phyloP scores from a whole-genome alignment of 2,888 invertebrate species.

The Euclidia mi region DNA sequence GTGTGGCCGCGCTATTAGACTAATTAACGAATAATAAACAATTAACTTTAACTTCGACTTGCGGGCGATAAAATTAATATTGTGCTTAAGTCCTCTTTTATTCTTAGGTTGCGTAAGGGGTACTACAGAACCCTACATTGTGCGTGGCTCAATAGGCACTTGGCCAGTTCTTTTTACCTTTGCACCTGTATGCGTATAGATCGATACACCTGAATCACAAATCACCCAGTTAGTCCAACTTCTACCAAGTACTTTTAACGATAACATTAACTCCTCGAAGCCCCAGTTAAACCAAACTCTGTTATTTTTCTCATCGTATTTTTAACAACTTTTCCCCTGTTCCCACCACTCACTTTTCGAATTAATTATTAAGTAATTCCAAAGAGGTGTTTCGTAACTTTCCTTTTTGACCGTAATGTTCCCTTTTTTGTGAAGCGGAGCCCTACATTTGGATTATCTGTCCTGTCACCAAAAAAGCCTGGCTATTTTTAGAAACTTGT shows the following conservation, averaged over 20 bases:
- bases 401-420: background rate
- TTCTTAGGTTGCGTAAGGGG: too few relatives aligned
- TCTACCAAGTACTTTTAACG: constrained; percentile 1
- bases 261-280: constrained; percentile 1
- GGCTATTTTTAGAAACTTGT: too few relatives aligned
- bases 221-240: constrained; percentile 1
- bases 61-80: too few relatives aligned
- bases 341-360: constrained; percentile 35
- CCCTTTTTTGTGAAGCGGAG: background rate
- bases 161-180: too few relatives aligned
- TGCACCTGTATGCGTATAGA: too few relatives aligned
- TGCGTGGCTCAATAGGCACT: too few relatives aligned
- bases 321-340: constrained; percentile 24
- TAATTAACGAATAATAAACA: too few relatives aligned
- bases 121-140: too few relatives aligned
- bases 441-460: background rate
- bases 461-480: too few relatives aligned
- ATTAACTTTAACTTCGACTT: too few relatives aligned
- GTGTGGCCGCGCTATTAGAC: too few relatives aligned
- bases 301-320: constrained; percentile 15
- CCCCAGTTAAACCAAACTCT: constrained; percentile 2
- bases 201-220: background rate
- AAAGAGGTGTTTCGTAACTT: constrained; percentile 19
- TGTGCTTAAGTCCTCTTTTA: too few relatives aligned
- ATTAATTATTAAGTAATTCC: constrained; percentile 51